Evolutionary conservation across 2,113 vertebrate species (phyloP).

Genomic region (Pantherophis guttatus): DNA sequence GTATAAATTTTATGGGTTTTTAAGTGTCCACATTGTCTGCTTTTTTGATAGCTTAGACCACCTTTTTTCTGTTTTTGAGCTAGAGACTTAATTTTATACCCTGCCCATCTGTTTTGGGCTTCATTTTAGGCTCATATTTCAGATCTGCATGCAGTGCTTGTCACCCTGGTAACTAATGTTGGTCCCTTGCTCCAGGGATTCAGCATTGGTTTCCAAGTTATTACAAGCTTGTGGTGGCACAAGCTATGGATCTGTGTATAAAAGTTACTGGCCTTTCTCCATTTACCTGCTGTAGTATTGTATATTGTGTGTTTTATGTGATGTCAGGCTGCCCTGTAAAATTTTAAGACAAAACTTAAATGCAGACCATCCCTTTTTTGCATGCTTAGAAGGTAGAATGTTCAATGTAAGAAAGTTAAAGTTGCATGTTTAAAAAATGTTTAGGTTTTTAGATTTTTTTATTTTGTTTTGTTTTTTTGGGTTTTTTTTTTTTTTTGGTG

Average conservation of each 20-base stretch:
- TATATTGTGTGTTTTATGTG: slow-evolving; percentile 73
- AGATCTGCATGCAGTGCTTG: slow-evolving; percentile 79
- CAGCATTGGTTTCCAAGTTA: slow-evolving; percentile 73
- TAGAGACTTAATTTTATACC: slow-evolving; percentile 65
- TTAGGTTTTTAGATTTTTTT: slow-evolving; percentile 75
- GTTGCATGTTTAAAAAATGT: slow-evolving; percentile 80
- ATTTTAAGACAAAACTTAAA: slow-evolving; percentile 70
- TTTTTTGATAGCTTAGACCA: slow-evolving; percentile 57
- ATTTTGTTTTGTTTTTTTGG: slow-evolving; percentile 66
- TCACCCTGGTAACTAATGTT: slow-evolving; percentile 77
- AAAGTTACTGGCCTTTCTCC: slow-evolving; percentile 73
- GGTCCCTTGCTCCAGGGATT: slow-evolving; percentile 70
- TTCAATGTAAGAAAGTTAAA: slow-evolving; percentile 80
- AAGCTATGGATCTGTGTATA: slow-evolving; percentile 78
- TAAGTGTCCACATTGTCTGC: slow-evolving; percentile 37
- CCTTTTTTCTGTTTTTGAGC: slow-evolving; percentile 40
- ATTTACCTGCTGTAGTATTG: slow-evolving; percentile 85
- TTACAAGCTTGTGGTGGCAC: slow-evolving; percentile 75
- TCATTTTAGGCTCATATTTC: slow-evolving; percentile 76
- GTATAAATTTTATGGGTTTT: slow-evolving; percentile 46
- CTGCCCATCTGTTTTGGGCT: slow-evolving; percentile 69
- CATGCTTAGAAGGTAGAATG: slow-evolving; percentile 83
- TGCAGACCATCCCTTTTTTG: slow-evolving; percentile 83
- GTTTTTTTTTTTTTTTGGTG: slow-evolving; percentile 63
- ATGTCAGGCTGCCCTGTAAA: slow-evolving; percentile 81